phyloP scores from a whole-genome alignment of 2,888 invertebrate species.

The Scaeva pyrastri region DNA sequence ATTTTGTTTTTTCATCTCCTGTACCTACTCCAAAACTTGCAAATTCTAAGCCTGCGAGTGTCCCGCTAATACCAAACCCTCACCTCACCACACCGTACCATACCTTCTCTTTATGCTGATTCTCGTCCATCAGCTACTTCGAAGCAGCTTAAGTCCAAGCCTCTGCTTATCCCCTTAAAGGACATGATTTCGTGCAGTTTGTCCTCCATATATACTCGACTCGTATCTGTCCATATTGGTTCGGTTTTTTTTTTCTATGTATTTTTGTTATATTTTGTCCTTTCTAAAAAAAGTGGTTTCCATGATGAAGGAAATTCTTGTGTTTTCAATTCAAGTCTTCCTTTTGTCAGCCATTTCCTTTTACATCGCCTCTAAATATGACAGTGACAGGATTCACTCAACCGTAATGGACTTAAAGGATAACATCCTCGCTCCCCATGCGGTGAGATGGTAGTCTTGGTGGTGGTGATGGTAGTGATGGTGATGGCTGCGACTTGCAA shows the following conservation, averaged over 20 bases:
- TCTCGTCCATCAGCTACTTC: constrained; percentile 17
- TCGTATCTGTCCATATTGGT: constrained; percentile 21
- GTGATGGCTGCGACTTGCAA: neutral
- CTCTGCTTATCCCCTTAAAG: constrained; percentile 59
- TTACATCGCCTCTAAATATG: constrained; percentile 70
- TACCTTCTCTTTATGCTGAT: constrained; percentile 13
- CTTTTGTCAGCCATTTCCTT: constrained; percentile 67
- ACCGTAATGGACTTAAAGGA: constrained; percentile 77
- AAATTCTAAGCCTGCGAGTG: constrained; percentile 9
- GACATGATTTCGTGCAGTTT: constrained; percentile 56
- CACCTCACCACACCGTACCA: too few relatives aligned
- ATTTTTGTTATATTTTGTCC: constrained; percentile 1
- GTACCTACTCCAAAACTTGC: neutral
- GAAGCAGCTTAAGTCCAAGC: constrained; percentile 54
- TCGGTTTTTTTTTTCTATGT: constrained; percentile 26
- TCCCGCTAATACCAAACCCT: neutral
- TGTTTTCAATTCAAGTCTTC: constrained; percentile 24
- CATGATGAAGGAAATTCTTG: constrained; percentile 10
- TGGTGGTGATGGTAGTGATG: neutral
- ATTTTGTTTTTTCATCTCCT: too few relatives aligned
- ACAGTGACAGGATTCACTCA: constrained; percentile 76
- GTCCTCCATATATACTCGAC: too few relatives aligned
- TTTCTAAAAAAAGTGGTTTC: constrained; percentile 32
- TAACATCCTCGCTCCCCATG: constrained; percentile 69
- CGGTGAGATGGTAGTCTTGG: neutral